A percentile compares a stretch with the other conserved stretches of the same genome.
Conservation (phyloP, 2,113 vertebrate genomes). For the Cryptomyrus ogoouensis region DNA sequence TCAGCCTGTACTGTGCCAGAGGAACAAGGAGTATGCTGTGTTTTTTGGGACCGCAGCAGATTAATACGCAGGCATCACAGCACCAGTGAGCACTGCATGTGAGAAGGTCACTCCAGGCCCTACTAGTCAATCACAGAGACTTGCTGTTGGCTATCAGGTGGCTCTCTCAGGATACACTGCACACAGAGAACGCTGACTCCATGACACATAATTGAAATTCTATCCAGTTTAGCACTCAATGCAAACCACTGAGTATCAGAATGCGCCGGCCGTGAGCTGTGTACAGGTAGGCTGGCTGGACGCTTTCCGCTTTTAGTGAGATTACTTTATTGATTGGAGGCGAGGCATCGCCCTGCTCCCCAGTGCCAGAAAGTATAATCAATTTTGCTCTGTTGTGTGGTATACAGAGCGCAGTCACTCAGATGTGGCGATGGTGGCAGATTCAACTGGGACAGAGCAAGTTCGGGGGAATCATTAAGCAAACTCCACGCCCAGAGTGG, state of each 20-base stretch:
- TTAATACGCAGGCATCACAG: neutral
- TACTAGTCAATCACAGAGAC: neutral
- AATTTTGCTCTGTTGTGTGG: neutral
- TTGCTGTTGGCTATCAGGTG: neutral
- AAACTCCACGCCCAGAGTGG: no score
- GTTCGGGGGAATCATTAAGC: neutral
- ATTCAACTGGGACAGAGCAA: neutral
- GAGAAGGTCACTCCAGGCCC: neutral
- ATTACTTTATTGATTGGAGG: constrained; percentile 20
- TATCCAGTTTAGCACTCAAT: neutral
- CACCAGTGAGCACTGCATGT: neutral
- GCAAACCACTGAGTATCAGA: constrained; percentile 1
- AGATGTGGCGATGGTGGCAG: neutral
- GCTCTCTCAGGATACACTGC: neutral
- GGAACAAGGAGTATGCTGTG: neutral
- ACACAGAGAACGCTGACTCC: neutral
- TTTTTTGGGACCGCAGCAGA: neutral
- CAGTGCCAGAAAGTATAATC: neutral
- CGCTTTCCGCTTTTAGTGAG: neutral
- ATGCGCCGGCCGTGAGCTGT: neutral
- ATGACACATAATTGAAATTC: neutral
- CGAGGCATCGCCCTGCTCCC: neutral
- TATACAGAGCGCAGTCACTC: neutral
- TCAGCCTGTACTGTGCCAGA: neutral
- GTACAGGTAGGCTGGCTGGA: neutral